These are phyloP conservation scores for Drosophila littoralis DNA, from an alignment of 1,140 invertebrate genomes.

Conservation along the genomic window DNA sequence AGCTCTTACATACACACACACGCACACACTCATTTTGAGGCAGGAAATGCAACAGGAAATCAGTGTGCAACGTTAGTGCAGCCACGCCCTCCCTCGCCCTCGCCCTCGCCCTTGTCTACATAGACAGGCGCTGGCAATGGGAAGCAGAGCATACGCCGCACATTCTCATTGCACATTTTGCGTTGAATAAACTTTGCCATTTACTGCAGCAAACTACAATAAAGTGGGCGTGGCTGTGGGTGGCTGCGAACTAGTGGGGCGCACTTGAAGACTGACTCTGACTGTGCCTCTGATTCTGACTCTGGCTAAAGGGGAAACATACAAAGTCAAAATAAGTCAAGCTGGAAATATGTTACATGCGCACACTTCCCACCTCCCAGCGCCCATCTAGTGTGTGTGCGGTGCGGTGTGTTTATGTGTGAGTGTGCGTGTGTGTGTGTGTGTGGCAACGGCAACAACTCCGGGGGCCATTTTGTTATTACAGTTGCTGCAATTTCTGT, in stretches of 20 bases:
- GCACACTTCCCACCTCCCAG: constrained; percentile 1
- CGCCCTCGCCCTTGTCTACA: background rate
- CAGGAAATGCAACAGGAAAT: constrained; percentile 77
- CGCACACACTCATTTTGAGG: background rate
- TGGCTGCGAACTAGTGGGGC: background rate
- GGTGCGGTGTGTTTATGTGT: background rate
- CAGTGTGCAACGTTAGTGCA: constrained; percentile 60
- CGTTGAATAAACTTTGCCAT: constrained; percentile 76
- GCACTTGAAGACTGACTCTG: constrained; percentile 3
- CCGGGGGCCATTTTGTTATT: constrained; percentile 77
- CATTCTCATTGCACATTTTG: constrained; percentile 74
- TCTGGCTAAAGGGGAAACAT: constrained; percentile 24
- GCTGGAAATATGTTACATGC: constrained; percentile 66
- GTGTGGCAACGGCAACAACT: constrained; percentile 59
- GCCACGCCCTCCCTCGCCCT: constrained; percentile 27
- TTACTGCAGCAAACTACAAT: constrained; percentile 41
- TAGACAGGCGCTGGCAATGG: constrained; percentile 5
- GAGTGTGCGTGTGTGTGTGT: constrained; percentile 20
- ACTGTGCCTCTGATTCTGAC: constrained; percentile 8
- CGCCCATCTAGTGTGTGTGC: background rate
- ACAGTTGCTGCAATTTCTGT: constrained; percentile 78
- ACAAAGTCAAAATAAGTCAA: constrained; percentile 78
- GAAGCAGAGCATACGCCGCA: constrained; percentile 39
- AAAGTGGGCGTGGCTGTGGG: constrained; percentile 22
- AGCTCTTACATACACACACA: background rate